phyloP scores from a whole-genome alignment of 2,113 vertebrate genomes.

The Tyrannus savana region DNA sequence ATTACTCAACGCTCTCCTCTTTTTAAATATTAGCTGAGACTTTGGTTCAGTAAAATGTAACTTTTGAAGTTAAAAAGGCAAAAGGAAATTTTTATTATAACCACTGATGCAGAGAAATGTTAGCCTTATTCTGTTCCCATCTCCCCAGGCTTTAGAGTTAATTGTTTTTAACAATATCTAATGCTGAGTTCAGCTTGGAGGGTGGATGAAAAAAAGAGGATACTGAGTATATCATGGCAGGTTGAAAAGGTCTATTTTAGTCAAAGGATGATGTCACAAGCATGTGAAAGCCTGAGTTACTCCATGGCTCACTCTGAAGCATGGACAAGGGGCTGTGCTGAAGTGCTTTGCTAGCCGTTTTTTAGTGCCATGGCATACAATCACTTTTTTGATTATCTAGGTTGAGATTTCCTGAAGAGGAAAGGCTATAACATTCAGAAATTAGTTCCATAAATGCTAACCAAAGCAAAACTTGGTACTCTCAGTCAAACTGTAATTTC shows the following conservation, averaged over 20 bases:
- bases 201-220: neutral
- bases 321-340: neutral
- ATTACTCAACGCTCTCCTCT: slow-evolving; percentile 32
- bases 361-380: neutral
- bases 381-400: neutral
- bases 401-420: neutral
- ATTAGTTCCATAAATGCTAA: neutral
- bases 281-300: neutral
- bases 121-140: neutral
- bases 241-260: slow-evolving; percentile 29
- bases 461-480: neutral
- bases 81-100: slow-evolving; percentile 38
- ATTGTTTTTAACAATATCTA: neutral
- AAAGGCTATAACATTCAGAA: neutral
- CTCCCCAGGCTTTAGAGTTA: neutral
- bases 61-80: slow-evolving; percentile 35
- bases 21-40: slow-evolving; percentile 17
- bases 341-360: neutral
- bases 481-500: neutral
- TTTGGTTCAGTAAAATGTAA: slow-evolving; percentile 38
- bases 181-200: neutral
- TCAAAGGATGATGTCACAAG: neutral
- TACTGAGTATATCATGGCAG: neutral
- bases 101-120: slow-evolving; percentile 33
- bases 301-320: neutral